Base-by-base conservation (phyloP, 2,113 vertebrate genomes). In the Gobio gobio region DNA sequence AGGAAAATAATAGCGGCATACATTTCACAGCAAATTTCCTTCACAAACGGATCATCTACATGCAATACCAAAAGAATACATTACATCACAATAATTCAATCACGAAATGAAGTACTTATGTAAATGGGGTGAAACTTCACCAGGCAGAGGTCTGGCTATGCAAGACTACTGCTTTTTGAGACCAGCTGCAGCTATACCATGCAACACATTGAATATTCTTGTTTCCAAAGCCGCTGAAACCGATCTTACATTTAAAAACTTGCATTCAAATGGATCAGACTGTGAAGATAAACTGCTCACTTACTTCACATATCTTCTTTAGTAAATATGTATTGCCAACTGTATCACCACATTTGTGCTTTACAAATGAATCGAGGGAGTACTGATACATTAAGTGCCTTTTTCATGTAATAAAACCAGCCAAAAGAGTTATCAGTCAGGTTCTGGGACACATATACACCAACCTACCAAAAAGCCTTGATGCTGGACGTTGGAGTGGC, bases 391-490 rank as follows among this genome's bases (percentile, higher is more conserved):
- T 33, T 22, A 66, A 66, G 70, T 73, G 47, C 6, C 49, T 6
- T 68, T 68, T 68, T 16, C 16, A 58, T 56, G 47, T 22, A 24
- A 59, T 58, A 3, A 63, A 79, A 63, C 14, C 13, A 63, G 6
- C 20, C 2, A 63, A 49, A 6, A 8, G 18, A 29, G 10, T 1
- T 2, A 81, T 66, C 5, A 47, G 40, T 51, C 59, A 66, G 16
- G 20, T 9, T 54, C 24, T 51, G n/a, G 10, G 33, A 78, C 18
- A 29, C 14, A 64, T 20, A 20, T 8, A 66, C 24, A 33, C 1
- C 18, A 2, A 91, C 94, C 90, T 82, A 96, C 95, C 93, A 96
- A 91, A 89, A 96, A 96, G 26, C 95, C 95, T 79, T 92, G 92
- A 83, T 94, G 93, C 59, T 94, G 88, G 2, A 95, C 87, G 0